Percentiles rank a stretch among this genome's conserved stretches.
Conservation (phyloP, 2,113 vertebrate genomes). For the Bubo bubo region DNA sequence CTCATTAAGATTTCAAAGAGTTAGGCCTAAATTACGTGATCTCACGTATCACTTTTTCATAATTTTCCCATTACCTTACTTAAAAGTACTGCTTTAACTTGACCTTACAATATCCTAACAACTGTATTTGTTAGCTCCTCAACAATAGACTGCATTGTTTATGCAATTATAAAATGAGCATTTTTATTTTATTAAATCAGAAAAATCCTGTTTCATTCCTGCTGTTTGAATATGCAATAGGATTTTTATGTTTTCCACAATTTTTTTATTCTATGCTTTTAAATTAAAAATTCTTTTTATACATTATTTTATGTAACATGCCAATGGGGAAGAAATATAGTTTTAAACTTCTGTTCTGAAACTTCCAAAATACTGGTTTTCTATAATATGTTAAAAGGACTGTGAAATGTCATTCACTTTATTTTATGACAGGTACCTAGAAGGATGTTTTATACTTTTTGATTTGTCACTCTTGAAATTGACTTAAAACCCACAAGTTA, state of each 20-base stretch:
- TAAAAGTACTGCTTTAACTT: neutral
- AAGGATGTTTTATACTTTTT: neutral
- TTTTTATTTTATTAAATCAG: neutral
- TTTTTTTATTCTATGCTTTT: neutral
- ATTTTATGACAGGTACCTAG: neutral
- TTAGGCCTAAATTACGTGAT: neutral
- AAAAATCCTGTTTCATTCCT: neutral
- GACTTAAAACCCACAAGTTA: slow-evolving; percentile 2
- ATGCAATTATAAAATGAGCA: neutral
- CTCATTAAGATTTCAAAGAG: neutral
- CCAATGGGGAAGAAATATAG: neutral
- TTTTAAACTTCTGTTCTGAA: neutral
- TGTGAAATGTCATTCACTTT: neutral
- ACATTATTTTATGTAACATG: neutral
- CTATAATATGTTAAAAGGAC: neutral
- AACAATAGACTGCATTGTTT: neutral
- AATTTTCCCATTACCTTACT: neutral
- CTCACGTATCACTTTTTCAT: neutral
- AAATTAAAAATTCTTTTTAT: neutral
- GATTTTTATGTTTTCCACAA: neutral
- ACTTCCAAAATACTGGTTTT: neutral
- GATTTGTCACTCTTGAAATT: neutral
- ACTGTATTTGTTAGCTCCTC: neutral
- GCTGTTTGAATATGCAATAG: neutral
- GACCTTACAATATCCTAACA: neutral